Conservation (phyloP, 2,888 invertebrate genomes). For the Nomada flava region DNA sequence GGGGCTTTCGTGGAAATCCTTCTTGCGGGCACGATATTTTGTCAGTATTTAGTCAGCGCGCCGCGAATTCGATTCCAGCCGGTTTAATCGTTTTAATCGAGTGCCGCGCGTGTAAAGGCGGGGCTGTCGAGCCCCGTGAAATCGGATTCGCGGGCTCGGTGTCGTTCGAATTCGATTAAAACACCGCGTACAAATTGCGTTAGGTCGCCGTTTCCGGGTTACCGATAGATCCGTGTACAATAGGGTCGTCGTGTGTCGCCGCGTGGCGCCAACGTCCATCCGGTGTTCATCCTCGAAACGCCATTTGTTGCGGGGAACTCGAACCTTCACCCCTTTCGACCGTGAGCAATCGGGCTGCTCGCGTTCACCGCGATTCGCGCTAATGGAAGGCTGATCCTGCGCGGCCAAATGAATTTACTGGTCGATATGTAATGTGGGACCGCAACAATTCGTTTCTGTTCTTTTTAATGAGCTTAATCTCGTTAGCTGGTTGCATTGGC, state of each 20-base stretch:
- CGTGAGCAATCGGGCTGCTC: constrained; percentile 12
- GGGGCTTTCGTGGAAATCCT: constrained; percentile 37
- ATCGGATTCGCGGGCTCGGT: constrained; percentile 67
- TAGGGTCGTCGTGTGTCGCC: not conserved
- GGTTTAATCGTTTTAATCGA: constrained; percentile 67
- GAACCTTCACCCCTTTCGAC: constrained; percentile 38
- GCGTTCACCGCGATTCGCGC: constrained; percentile 9
- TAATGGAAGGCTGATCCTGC: constrained; percentile 37
- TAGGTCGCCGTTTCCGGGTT: constrained; percentile 36
- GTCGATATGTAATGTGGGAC: not conserved
- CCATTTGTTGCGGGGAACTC: constrained; percentile 33
- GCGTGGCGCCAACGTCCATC: not conserved
- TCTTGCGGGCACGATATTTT: constrained; percentile 52
- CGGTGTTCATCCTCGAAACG: constrained; percentile 12
- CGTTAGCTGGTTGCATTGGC: too few species aligned
- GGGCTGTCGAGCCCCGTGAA: constrained; percentile 45
- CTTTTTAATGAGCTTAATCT: too few species aligned
- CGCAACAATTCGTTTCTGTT: too few species aligned
- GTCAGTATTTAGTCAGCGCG: constrained; percentile 60
- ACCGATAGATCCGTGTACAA: constrained; percentile 25
- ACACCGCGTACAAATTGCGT: constrained; percentile 58
- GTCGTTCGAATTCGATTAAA: constrained; percentile 68
- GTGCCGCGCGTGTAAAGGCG: constrained; percentile 45
- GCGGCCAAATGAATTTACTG: constrained; percentile 32
- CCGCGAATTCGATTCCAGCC: constrained; percentile 60